Conservation (phyloP, 2,113 vertebrate species). For the Oceanodroma tethys region DNA sequence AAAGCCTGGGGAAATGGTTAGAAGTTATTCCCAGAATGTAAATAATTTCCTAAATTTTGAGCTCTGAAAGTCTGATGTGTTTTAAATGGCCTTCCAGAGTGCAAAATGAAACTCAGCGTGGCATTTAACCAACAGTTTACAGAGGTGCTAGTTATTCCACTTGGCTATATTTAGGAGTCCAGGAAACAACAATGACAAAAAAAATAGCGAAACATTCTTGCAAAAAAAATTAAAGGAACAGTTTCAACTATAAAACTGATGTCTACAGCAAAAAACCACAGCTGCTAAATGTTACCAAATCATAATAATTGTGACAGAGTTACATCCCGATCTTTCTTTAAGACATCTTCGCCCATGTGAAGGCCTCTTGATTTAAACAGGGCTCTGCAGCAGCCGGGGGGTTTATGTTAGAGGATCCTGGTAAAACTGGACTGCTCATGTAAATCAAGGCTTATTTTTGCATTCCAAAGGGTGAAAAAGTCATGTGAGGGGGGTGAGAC, state of each 20-base stretch:
- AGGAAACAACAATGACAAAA: slow-evolving; percentile 64
- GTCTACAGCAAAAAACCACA: slow-evolving; percentile 32
- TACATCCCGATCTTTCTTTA: slow-evolving; percentile 23
- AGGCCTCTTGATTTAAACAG: slow-evolving; percentile 60
- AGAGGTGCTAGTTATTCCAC: slow-evolving; percentile 67
- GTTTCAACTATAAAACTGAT: slow-evolving; percentile 55
- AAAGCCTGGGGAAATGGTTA: neutral
- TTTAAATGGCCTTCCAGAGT: slow-evolving; percentile 66
- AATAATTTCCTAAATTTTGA: slow-evolving; percentile 55
- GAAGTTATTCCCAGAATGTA: slow-evolving; percentile 45
- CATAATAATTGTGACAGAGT: slow-evolving; percentile 54
- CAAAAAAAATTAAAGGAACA: slow-evolving; percentile 51
- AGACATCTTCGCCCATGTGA: slow-evolving; percentile 28
- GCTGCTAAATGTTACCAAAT: slow-evolving; percentile 61
- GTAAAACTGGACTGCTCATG: neutral
- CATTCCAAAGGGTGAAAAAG: slow-evolving; percentile 8
- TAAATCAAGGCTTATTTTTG: slow-evolving; percentile 50
- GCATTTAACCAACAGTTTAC: slow-evolving; percentile 70
- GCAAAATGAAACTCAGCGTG: slow-evolving; percentile 66
- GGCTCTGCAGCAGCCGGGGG: neutral
- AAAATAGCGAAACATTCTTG: slow-evolving; percentile 1
- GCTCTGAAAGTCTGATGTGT: neutral
- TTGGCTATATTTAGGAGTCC: slow-evolving; percentile 73
- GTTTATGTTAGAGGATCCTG: neutral
- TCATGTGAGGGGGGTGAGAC: neutral